These are phyloP conservation scores for Abrostola tripartita DNA, from an alignment of 2,888 invertebrate species.

Conservation along the genomic window DNA sequence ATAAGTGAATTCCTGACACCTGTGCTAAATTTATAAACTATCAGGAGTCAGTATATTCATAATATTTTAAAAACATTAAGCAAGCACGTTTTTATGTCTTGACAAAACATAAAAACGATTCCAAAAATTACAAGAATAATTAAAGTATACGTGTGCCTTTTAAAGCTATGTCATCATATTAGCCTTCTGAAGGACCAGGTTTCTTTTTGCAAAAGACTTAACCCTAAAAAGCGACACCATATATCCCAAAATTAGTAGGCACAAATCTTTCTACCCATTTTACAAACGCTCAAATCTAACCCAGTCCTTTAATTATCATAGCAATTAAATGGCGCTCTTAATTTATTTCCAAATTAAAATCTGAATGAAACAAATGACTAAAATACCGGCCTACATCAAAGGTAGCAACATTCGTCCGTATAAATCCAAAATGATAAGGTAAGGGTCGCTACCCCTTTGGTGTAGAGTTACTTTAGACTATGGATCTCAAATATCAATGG, in stretches of 20 bases:
- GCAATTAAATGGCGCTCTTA: conserved; percentile 29
- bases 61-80: too few species aligned
- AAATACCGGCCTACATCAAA: conserved; percentile 38
- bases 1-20: too few species aligned
- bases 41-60: too few species aligned
- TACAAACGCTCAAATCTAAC: not conserved
- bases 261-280: not conserved
- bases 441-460: conserved; percentile 35
- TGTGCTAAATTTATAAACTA: too few species aligned
- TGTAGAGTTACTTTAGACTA: conserved; percentile 47
- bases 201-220: too few species aligned
- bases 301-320: conserved; percentile 5
- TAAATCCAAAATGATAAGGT: conserved; percentile 41
- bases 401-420: conserved; percentile 37
- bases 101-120: too few species aligned
- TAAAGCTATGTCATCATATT: too few species aligned
- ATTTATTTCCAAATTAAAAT: conserved; percentile 38
- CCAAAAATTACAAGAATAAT: too few species aligned
- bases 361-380: conserved; percentile 37
- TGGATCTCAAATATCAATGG: conserved; percentile 49
- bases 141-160: too few species aligned
- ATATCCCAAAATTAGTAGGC: not conserved
- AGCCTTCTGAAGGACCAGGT: too few species aligned
- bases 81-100: too few species aligned
- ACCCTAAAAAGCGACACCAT: too few species aligned